These are phyloP conservation scores for Synergus laeviventris DNA, from an alignment of 2,888 invertebrate species.

Conservation along the genomic window DNA sequence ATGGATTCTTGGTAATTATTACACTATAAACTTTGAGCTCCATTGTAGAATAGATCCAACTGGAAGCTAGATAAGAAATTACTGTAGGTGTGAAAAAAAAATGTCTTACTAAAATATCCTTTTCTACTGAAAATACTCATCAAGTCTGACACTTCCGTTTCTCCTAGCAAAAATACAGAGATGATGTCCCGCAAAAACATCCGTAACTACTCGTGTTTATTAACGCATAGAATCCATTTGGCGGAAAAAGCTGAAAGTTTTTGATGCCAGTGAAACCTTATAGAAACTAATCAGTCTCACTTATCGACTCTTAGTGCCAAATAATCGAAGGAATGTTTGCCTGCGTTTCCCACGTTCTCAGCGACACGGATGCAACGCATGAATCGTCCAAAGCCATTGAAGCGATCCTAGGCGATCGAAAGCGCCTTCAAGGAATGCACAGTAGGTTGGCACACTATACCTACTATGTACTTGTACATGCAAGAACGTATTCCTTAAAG, in stretches of 20 bases:
- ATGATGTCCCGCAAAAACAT: too few species aligned
- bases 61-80: too few species aligned
- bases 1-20: neutral
- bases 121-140: neutral
- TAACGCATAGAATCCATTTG: too few species aligned
- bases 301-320: neutral
- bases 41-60: too few species aligned
- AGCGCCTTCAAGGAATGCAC: slow-evolving; percentile 43
- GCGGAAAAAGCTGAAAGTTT: neutral
- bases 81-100: neutral
- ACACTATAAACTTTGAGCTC: neutral
- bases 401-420: slow-evolving; percentile 41
- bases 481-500: slow-evolving; percentile 3
- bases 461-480: slow-evolving; percentile 20
- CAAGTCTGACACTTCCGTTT: neutral
- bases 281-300: neutral
- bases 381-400: slow-evolving; percentile 35
- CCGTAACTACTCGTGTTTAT: too few species aligned
- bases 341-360: slow-evolving; percentile 24
- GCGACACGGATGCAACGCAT: slow-evolving; percentile 25
- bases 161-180: too few species aligned
- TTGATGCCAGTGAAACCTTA: neutral
- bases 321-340: slow-evolving; percentile 11
- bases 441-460: slow-evolving; percentile 48
- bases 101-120: neutral